Evolutionary conservation across 2,797 vertebrate genomes (phyloP).

Genomic region (Neosalanx taihuensis): DNA sequence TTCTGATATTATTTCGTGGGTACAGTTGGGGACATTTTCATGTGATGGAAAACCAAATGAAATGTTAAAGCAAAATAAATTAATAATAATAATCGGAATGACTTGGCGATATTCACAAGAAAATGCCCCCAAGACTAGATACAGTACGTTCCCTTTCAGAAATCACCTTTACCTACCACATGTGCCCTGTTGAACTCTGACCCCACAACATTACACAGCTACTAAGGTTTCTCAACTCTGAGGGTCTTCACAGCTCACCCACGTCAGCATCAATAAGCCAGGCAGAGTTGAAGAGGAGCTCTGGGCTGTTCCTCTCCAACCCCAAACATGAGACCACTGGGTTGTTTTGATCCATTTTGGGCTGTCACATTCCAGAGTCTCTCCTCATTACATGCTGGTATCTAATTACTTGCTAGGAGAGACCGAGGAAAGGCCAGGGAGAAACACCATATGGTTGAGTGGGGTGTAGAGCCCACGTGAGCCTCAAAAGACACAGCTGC

Average conservation of each 20-base stretch:
- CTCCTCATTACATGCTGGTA: slow-evolving; percentile 42
- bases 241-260: slow-evolving; percentile 20
- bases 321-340: slow-evolving; percentile 14
- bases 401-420: slow-evolving; percentile 58
- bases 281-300: slow-evolving; percentile 22
- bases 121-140: slow-evolving; percentile 15
- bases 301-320: neutral
- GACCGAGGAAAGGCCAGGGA: slow-evolving; percentile 40
- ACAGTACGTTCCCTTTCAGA: neutral
- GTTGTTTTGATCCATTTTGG: slow-evolving; percentile 51
- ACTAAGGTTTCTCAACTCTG: slow-evolving; percentile 8
- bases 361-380: slow-evolving; percentile 48
- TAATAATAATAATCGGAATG: slow-evolving; percentile 5
- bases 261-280: slow-evolving; percentile 35
- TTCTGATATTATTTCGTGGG: too few species aligned
- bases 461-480: slow-evolving; percentile 41
- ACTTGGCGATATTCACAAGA: slow-evolving; percentile 5
- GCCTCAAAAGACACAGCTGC: slow-evolving; percentile 58
- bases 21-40: too few species aligned
- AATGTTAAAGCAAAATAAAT: slow-evolving; percentile 6
- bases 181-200: neutral
- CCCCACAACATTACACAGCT: slow-evolving; percentile 26
- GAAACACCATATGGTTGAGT: slow-evolving; percentile 53
- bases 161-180: neutral
- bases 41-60: neutral